Evolutionary conservation across 1,140 invertebrate genomes (phyloP).

Genomic region (Sipha flava): DNA sequence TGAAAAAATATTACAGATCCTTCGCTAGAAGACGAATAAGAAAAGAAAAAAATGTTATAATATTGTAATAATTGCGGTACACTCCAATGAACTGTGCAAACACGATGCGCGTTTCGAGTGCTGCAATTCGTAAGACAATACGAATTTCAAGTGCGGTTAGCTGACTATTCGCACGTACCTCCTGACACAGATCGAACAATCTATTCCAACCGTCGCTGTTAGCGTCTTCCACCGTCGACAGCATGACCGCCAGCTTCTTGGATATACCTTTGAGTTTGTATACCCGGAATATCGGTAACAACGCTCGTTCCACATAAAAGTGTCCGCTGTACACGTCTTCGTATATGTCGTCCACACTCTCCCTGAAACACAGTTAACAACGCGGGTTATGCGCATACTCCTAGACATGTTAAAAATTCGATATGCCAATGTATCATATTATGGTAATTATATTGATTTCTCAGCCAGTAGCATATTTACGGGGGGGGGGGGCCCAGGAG

Average conservation of each 20-base stretch:
- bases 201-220: slow-evolving; percentile 5
- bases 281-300: slow-evolving; percentile 12
- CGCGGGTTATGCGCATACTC: background rate
- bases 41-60: too few species aligned
- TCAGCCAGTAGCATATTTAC: too few species aligned
- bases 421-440: too few species aligned
- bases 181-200: slow-evolving; percentile 1
- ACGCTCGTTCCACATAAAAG: slow-evolving; percentile 20
- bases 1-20: too few species aligned
- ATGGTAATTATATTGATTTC: too few species aligned
- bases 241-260: slow-evolving; percentile 11
- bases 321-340: slow-evolving; percentile 15
- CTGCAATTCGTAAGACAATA: background rate
- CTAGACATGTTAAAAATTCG: too few species aligned
- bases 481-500: too few species aligned
- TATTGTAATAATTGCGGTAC: too few species aligned
- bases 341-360: slow-evolving; percentile 19
- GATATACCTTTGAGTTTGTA: slow-evolving; percentile 18
- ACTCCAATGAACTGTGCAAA: too few species aligned
- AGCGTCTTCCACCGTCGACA: background rate
- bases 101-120: too few species aligned
- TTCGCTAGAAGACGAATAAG: too few species aligned
- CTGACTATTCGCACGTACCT: slow-evolving; percentile 4
- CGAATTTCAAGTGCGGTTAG: background rate
- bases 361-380: background rate